Evolutionary conservation across 2,113 vertebrate species (phyloP), one percentile per base, ranked within the genome.

Genomic region (Sander vitreus): DNA sequence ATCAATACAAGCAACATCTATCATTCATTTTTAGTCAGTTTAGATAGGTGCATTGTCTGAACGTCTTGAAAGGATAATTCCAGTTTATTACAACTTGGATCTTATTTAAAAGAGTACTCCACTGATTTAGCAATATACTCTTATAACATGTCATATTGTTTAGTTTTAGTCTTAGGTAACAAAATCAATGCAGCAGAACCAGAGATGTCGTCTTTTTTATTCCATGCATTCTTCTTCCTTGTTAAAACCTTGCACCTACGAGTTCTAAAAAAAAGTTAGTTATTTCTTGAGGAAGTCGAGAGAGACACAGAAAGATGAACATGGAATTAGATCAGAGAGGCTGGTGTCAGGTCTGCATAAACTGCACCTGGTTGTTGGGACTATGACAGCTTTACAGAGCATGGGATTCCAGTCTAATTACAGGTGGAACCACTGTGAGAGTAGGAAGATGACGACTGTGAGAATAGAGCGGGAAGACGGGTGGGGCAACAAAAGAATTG

Each of bases 321-420:
- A 25, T n/a, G 39, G 84, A 87, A 84, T 81, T 80, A 85, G 84
- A 77, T 90, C 63, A 87, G 70, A 63, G 75, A 63, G 73, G 83
- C 75, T 68, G 39, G 45, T 86, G 71, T 79, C 76, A 75, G 73
- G 67, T 83, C 78, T 75, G 76, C 47, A 71, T 65, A 43, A 59
- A 81, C 50, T 91, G 80, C 89, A 94, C 91, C 94, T 92, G 93
- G 94, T 92, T 89, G 78, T 94, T 91, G 88, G 81, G 81, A 86
- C 75, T 91, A 51, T 87, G 88, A 90, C 93, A 92, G 91, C 88
- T 95, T 94, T 93, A 94, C 81, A 73, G 84, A 77, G 72, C 79
- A 76, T 67, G 33, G 55, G 89, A 95, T 95, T 95, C 93, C 94
- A 91, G 73, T 51, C 59, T 95, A 94, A 95, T 95, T 95, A 94